phyloP scores from a whole-genome alignment of 2,888 invertebrate species.

The Gibbula magus region DNA sequence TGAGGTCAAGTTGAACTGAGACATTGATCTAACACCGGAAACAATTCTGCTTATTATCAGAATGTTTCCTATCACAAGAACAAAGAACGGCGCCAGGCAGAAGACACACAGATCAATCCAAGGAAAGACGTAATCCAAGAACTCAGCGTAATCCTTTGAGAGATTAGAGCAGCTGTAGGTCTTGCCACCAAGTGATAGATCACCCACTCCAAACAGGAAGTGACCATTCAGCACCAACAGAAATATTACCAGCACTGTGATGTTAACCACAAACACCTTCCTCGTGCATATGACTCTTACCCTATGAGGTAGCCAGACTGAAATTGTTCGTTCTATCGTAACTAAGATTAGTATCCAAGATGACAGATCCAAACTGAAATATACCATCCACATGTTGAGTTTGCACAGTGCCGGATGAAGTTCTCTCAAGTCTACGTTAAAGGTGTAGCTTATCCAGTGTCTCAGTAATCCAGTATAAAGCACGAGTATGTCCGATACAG shows the following conservation, averaged over 20 bases:
- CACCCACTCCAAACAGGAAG: slow-evolving; percentile 30
- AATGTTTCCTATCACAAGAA: slow-evolving; percentile 39
- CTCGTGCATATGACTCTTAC: slow-evolving; percentile 40
- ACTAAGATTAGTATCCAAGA: slow-evolving; percentile 48
- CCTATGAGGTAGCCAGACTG: slow-evolving; percentile 46
- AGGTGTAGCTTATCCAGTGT: slow-evolving; percentile 40
- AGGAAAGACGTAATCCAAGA: slow-evolving; percentile 27
- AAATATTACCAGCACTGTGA: slow-evolving; percentile 18
- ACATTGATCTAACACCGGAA: slow-evolving; percentile 15
- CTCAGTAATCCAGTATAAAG: slow-evolving; percentile 39
- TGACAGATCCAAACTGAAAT: slow-evolving; percentile 38
- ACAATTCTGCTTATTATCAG: slow-evolving; percentile 40
- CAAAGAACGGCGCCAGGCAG: slow-evolving; percentile 38
- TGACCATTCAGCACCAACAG: slow-evolving; percentile 34
- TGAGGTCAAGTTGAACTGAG: slow-evolving; percentile 1
- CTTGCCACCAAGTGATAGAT: not conserved
- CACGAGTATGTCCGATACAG: slow-evolving; percentile 43
- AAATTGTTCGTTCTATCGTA: slow-evolving; percentile 42
- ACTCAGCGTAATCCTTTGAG: slow-evolving; percentile 36
- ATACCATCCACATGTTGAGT: slow-evolving; percentile 36
- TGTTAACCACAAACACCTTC: slow-evolving; percentile 30
- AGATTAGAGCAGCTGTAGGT: slow-evolving; percentile 10
- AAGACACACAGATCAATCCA: slow-evolving; percentile 43
- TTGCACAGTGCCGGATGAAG: slow-evolving; percentile 32
- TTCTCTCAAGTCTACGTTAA: slow-evolving; percentile 34